These are phyloP conservation scores for Hypomesus transpacificus DNA, from an alignment of 2,113 vertebrate species.

Conservation along the genomic window DNA sequence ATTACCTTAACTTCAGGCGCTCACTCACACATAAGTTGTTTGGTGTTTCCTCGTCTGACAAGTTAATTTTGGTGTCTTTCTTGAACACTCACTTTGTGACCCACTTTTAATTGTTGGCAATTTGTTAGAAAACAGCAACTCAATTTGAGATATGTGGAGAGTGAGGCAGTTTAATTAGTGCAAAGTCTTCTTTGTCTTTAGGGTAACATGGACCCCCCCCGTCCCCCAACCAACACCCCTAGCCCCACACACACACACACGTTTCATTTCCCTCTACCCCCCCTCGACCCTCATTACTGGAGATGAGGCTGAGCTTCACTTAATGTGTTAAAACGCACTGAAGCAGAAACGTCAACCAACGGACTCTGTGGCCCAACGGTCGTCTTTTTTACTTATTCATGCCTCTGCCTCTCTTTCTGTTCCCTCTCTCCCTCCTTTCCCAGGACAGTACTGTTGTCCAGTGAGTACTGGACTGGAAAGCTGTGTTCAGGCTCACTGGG, in stretches of 20 bases:
- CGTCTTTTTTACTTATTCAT: conserved; percentile 69
- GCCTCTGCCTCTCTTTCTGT: conserved; percentile 19
- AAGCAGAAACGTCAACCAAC: conserved; percentile 67
- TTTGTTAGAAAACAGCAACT: too few species aligned
- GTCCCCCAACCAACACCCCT: background rate
- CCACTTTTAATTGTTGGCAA: too few species aligned
- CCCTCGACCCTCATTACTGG: conserved; percentile 62
- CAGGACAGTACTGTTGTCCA: conserved; percentile 41
- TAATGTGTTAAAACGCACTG: conserved; percentile 71
- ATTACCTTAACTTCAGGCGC: background rate
- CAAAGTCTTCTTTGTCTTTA: too few species aligned
- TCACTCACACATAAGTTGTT: background rate
- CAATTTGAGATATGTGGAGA: too few species aligned
- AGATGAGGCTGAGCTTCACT: conserved; percentile 51
- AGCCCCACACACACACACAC: background rate
- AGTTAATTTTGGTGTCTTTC: too few species aligned
- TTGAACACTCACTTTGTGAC: too few species aligned
- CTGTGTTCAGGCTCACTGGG: background rate
- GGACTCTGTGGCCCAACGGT: conserved; percentile 61
- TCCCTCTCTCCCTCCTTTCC: conserved; percentile 8
- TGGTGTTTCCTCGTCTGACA: background rate
- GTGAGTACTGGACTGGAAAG: conserved; percentile 27
- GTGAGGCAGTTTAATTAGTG: too few species aligned
- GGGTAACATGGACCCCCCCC: background rate
- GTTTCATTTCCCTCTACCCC: conserved; percentile 24